A percentile compares a stretch with the other conserved stretches of the same genome.
Evolutionary conservation across 1,140 invertebrate species (phyloP).

Genomic region (Yoshiicerus persimilis): DNA sequence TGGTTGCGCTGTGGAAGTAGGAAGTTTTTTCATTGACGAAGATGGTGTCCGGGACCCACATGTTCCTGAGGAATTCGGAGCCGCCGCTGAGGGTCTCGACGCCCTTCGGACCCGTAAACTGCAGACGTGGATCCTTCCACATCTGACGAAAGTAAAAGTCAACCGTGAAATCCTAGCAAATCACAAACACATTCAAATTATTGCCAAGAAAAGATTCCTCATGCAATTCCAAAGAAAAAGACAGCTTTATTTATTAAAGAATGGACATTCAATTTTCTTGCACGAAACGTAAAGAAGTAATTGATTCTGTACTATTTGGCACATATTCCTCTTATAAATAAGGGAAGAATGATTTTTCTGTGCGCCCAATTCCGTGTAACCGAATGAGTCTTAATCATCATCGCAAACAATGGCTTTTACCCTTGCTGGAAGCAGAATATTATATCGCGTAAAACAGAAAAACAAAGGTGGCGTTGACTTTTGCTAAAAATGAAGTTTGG

Average conservation of each 20-base stretch:
- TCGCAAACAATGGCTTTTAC: too few relatives aligned
- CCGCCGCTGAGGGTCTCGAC: constrained; percentile 78
- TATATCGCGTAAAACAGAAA: too few relatives aligned
- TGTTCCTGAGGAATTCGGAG: constrained; percentile 92
- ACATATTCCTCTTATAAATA: too few relatives aligned
- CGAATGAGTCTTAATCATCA: too few relatives aligned
- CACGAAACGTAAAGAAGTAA: not conserved
- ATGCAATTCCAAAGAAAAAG: too few relatives aligned
- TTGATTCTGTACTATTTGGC: too few relatives aligned
- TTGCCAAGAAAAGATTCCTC: not conserved
- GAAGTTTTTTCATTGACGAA: constrained; percentile 88
- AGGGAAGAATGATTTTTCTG: too few relatives aligned
- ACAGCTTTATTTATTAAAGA: too few relatives aligned
- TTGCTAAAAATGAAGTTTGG: too few relatives aligned
- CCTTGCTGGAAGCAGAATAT: too few relatives aligned
- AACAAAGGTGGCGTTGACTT: too few relatives aligned
- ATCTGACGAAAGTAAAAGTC: constrained; percentile 99
- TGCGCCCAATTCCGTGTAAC: too few relatives aligned
- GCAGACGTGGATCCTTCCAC: constrained; percentile 92
- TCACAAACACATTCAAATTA: not conserved
- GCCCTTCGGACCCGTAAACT: constrained; percentile 64
- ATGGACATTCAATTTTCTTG: not conserved
- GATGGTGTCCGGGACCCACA: constrained; percentile 98
- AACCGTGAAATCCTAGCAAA: constrained; percentile 88
- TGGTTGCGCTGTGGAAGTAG: constrained; percentile 95